Evolutionary conservation across 64 coral and sea anemone genomes (phyloP), one percentile per base, ranked within the genome.

Genomic region (Pocillopora verrucosa): DNA sequence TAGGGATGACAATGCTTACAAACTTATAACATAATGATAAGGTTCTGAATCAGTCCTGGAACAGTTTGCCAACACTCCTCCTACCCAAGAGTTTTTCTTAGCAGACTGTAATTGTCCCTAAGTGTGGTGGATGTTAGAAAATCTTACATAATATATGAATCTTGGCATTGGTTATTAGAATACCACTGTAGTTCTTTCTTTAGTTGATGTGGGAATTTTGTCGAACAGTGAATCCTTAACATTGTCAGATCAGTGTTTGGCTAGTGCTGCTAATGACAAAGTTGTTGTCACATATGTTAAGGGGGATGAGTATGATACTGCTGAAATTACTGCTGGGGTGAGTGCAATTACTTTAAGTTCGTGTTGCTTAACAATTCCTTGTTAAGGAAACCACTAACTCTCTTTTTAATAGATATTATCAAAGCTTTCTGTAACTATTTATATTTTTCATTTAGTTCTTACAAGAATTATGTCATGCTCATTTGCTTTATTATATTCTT

Each of bases 201-300:
- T 77, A 76, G 5, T 35, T 14, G 65, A 16, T 74, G 26, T 36
- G 6, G 30, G 22, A 60, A 12, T 61, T 57, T 30, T 30, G 30
- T 30, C 30, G 30, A 30, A 30, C 30, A 30, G 30, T 30, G 30
- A 62, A 16, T n/a, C 37, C 76, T 95, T 98, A 88, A 95, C 64
- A 51, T 15, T 22, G 63, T 65, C 51, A 99, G 93, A 95, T 93
- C 90, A 99, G 72, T 95, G 73, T 56, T 70, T 99, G 34, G 97
- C 90, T 3, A 99, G 97, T 92, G 94, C 93, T 45, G 69, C 80
- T 34, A 91, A 86, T 72, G 97, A 99, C 82, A 90, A 95, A 78
- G 97, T 99, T 82, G 93, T 99, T 72, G 88, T 99, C 63, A 99
- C 93, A 0, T 95, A 92, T 19, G 34, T 99, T 45, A 93, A 93